These are phyloP conservation scores for Heliconius ethilla DNA, from an alignment of 2,888 invertebrate genomes.

Conservation along the genomic window DNA sequence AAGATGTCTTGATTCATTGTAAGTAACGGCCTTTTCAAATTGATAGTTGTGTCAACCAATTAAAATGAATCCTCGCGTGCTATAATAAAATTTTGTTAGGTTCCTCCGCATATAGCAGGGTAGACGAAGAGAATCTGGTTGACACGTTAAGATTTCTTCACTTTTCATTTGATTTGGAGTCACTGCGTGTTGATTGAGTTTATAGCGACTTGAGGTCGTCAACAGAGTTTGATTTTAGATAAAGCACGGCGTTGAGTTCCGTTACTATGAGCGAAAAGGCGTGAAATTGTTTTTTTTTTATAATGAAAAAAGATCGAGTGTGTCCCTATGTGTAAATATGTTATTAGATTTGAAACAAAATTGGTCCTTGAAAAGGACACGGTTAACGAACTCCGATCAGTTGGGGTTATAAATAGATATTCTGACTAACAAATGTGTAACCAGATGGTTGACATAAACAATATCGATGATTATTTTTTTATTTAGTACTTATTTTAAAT, in stretches of 20 bases:
- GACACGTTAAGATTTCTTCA: neutral
- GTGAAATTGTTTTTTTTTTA: neutral
- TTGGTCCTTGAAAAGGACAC: slow-evolving; percentile 50
- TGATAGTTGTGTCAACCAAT: neutral
- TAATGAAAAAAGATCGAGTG: too few relatives aligned
- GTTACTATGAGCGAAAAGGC: neutral
- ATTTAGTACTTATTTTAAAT: neutral
- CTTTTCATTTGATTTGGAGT: neutral
- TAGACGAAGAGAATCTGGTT: neutral
- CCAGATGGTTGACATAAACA: slow-evolving; percentile 67
- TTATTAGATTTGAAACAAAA: neutral
- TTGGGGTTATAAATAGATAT: slow-evolving; percentile 64
- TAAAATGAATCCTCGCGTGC: neutral
- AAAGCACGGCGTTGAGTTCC: neutral
- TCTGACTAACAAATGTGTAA: slow-evolving; percentile 62
- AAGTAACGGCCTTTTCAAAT: slow-evolving; percentile 67
- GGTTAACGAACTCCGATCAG: slow-evolving; percentile 69
- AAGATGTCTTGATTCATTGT: slow-evolving; percentile 69
- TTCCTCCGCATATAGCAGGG: neutral
- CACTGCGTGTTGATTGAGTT: too few relatives aligned
- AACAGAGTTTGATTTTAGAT: too few relatives aligned
- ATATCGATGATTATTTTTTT: slow-evolving; percentile 47
- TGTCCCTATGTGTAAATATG: neutral
- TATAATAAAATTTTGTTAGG: neutral
- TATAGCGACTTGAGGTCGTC: too few relatives aligned